Evolutionary conservation across 1,140 invertebrate species (phyloP).

Genomic region (Diachasma alloeum): DNA sequence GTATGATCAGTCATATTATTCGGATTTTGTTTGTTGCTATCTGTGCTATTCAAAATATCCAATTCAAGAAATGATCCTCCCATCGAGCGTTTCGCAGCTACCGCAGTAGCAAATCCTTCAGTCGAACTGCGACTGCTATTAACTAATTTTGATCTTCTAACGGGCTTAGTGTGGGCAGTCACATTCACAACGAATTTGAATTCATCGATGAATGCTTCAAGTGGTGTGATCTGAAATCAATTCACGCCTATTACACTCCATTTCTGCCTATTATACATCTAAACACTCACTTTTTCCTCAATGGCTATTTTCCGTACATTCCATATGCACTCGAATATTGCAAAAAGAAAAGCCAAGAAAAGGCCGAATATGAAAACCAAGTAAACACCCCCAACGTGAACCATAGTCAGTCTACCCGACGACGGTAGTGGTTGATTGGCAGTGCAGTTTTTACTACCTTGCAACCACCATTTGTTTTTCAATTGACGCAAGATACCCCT

Average conservation of each 20-base stretch:
- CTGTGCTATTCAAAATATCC: constrained; percentile 43
- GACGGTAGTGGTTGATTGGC: constrained; percentile 21
- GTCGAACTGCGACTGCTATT: constrained; percentile 15
- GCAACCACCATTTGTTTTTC: constrained; percentile 89
- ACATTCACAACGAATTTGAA: constrained; percentile 71
- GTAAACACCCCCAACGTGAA: constrained; percentile 91
- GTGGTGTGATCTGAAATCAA: constrained; percentile 67
- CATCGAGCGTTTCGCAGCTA: constrained; percentile 47
- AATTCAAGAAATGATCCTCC: constrained; percentile 54
- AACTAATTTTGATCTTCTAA: constrained; percentile 55
- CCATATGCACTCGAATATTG: constrained; percentile 82
- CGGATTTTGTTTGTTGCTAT: too few species aligned
- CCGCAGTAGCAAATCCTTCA: constrained; percentile 39
- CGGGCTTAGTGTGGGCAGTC: constrained; percentile 71
- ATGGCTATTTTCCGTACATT: constrained; percentile 81
- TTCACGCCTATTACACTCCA: background rate
- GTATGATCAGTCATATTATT: too few species aligned
- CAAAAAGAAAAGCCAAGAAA: constrained; percentile 71
- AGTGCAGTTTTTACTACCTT: constrained; percentile 47
- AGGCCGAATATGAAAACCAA: constrained; percentile 81
- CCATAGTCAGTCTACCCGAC: constrained; percentile 72
- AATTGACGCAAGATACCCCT: constrained; percentile 77
- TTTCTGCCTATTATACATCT: background rate
- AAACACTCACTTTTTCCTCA: constrained; percentile 71
- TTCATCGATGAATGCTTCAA: constrained; percentile 71